Base-by-base conservation (phyloP, 2,888 invertebrate species). In the Pycnomerus fuliginosus region DNA sequence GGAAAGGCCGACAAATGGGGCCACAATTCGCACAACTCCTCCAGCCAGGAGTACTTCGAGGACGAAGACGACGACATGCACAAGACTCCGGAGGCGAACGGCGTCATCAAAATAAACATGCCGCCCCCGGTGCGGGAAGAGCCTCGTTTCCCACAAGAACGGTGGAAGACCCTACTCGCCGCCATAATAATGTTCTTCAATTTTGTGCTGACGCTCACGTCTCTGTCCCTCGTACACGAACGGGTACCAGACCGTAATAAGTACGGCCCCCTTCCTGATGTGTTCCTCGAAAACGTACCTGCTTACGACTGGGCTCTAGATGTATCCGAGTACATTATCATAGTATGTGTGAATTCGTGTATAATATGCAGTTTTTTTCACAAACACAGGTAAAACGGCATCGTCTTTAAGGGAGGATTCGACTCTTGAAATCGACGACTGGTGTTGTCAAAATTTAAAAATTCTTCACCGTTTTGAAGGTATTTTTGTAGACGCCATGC, bases 221-320 rank as follows among this genome's bases (percentile, higher is more conserved):
- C 90, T 40, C 78, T 93, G 62, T 87, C 91, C 56, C 74, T 90
- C 68, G 87, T 91, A 47, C 93, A 94, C 75, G 92, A 94, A 70
- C 80, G 87, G 55, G 82, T 93, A 57, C 93, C 93, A 30, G 87
- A 90, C 73, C 76, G 87, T 53, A 77, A 78, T 48, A 76, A 75
- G 3, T 84, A 85, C 64, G 77, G 79, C 44, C 92, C 92, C 38
- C 81, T 94, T 58, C 88, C 88, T 41, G 94, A 94, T 73, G 77
- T 89, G 53, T 79, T 91, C 64, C 79, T 93, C 60, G 88, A 90
- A 71, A 82, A 85, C 68, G 79, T 91, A 50, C 76, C 76, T 44
- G 80, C 85, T 44, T 76, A 83, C 56, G 85, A 86, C 67, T 89
- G 89, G 88, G 90, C 86, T 24, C 79, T 93, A 41, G 79, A 81